Conservation (phyloP, 2,888 invertebrate species). For the Perithous albicinctus region DNA sequence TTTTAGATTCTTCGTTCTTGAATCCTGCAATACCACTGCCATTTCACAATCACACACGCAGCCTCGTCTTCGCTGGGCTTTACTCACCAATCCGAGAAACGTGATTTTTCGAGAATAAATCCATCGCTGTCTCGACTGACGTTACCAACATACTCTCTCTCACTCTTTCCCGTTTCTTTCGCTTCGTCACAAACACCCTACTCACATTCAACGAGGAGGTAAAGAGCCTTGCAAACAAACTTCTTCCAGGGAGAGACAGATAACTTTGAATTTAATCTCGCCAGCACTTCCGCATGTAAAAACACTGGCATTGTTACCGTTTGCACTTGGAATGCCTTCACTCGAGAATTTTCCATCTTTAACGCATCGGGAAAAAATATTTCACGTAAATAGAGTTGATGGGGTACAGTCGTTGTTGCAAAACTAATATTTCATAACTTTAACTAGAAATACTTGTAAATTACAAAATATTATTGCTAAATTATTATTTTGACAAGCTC, state of each 20-base stretch:
- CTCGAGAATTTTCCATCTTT: background rate
- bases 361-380: background rate
- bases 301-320: constrained; percentile 26
- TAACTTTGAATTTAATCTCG: constrained; percentile 51
- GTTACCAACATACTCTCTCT: background rate
- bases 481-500: too few relatives aligned
- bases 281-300: constrained; percentile 27
- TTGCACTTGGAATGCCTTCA: constrained; percentile 16
- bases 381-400: background rate
- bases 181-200: constrained; percentile 29
- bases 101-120: constrained; percentile 64
- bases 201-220: constrained; percentile 35
- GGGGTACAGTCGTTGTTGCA: too few relatives aligned
- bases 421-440: too few relatives aligned
- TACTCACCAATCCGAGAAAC: constrained; percentile 60
- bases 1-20: constrained; percentile 56
- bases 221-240: constrained; percentile 44
- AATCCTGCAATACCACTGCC: constrained; percentile 19
- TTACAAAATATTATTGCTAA: too few relatives aligned
- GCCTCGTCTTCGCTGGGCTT: constrained; percentile 46
- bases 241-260: constrained; percentile 13
- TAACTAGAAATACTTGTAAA: too few relatives aligned
- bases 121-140: constrained; percentile 43
- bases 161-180: constrained; percentile 3
- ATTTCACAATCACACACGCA: constrained; percentile 41